These are phyloP conservation scores for Haemorhous mexicanus DNA, from an alignment of 2,113 vertebrate species.

Conservation along the genomic window DNA sequence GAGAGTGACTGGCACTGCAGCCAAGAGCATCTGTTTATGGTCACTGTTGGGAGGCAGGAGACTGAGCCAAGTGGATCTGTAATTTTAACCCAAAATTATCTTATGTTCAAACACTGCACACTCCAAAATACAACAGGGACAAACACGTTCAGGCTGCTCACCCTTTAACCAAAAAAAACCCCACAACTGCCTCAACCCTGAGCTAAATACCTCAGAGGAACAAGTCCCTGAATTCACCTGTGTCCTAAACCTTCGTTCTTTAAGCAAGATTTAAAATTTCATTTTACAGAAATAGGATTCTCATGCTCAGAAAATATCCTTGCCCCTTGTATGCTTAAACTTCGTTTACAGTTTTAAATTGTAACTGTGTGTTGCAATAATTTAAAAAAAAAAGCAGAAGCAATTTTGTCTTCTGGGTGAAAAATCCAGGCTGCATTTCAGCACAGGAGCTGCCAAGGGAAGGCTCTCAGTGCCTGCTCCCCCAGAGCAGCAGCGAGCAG, in stretches of 20 bases:
- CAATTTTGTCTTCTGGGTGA: not conserved
- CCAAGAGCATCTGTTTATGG: not conserved
- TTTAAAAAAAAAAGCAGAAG: not conserved
- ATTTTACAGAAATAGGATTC: not conserved
- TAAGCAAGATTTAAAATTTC: not conserved
- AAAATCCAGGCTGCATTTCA: not conserved
- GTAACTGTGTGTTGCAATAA: not conserved
- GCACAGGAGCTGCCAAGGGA: not conserved
- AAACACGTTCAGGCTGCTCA: not conserved
- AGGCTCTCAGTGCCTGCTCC: not conserved
- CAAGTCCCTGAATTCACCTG: rapidly evolving
- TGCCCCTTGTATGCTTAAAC: too few species aligned
- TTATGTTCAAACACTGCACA: not conserved
- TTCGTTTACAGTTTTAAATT: not conserved
- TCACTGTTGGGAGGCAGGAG: not conserved
- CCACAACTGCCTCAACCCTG: not conserved
- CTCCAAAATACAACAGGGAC: not conserved
- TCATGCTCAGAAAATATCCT: not conserved
- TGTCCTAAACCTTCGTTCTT: not conserved
- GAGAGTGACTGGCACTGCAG: not conserved
- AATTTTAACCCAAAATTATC: not conserved
- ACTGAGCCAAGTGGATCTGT: not conserved
- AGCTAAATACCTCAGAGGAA: not conserved
- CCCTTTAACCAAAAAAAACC: not conserved
- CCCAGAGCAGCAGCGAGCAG: not conserved